A percentile compares a stretch with the other conserved stretches of the same genome.
Evolutionary conservation across 2,797 vertebrate species (phyloP).

Genomic region (Channa striata): DNA sequence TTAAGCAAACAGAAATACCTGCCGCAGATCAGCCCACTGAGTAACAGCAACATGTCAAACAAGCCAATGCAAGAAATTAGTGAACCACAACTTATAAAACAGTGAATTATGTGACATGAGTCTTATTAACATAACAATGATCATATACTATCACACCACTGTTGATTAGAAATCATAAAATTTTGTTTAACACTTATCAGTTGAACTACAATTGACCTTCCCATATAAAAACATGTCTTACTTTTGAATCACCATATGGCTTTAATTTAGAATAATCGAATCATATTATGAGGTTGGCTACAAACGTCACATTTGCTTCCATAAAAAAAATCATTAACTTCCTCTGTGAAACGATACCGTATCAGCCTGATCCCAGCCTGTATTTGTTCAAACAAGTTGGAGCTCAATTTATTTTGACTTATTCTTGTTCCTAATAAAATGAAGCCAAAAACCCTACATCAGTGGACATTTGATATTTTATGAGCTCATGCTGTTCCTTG

Average conservation of each 20-base stretch:
- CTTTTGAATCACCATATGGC: too few species aligned
- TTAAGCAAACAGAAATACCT: neutral
- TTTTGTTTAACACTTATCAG: neutral
- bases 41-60: neutral
- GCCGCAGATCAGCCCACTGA: neutral
- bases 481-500: conserved; percentile 13
- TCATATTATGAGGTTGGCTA: neutral
- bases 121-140: too few species aligned
- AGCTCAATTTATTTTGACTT: conserved; percentile 23
- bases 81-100: neutral
- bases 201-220: neutral
- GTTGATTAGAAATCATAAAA: neutral
- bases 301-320: neutral
- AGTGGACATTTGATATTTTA: conserved; percentile 16
- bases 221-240: too few species aligned
- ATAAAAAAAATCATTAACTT: neutral
- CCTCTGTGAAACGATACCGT: conserved; percentile 13
- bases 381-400: conserved; percentile 28
- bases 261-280: neutral
- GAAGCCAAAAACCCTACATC: conserved; percentile 1
- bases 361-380: neutral
- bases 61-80: neutral
- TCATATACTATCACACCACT: neutral
- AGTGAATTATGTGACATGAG: too few species aligned
- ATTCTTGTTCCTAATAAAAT: conserved; percentile 10